A percentile compares a stretch with the other conserved stretches of the same genome.
phyloP scores from a whole-genome alignment of 1,140 invertebrate species.

The Gonioctena quinquepunctata region DNA sequence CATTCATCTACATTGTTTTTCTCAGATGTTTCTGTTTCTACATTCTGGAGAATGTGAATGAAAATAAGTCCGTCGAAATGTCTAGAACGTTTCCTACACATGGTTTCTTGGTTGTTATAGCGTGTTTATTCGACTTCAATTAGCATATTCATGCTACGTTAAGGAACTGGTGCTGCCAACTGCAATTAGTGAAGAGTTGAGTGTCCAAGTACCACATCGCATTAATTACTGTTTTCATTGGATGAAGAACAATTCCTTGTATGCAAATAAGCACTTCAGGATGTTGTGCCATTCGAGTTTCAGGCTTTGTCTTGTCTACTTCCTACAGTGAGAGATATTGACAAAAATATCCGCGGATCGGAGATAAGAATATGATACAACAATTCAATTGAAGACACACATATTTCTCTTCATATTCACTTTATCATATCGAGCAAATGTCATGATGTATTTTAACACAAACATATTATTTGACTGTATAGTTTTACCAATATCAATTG shows the following conservation, averaged over 20 bases:
- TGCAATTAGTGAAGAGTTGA: neutral
- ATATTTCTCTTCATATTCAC: no score
- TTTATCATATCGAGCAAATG: no score
- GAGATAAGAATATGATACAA: no score
- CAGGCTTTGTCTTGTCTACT: no score
- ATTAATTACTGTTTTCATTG: neutral
- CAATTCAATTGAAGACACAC: no score
- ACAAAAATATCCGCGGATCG: no score
- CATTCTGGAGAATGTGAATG: neutral
- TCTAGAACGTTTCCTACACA: neutral
- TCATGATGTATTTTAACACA: no score
- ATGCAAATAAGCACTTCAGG: no score
- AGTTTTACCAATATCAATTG: no score
- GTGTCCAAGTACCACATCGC: neutral
- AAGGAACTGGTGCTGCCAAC: neutral
- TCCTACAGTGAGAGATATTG: no score
- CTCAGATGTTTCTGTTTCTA: neutral
- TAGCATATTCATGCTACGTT: neutral
- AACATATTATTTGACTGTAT: no score
- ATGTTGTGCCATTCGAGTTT: no score
- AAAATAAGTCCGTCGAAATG: neutral
- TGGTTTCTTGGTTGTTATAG: neutral
- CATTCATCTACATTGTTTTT: neutral
- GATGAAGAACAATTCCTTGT: neutral
- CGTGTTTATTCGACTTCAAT: neutral